Conservation (phyloP, 2,113 vertebrate species). For the Melanotaenia duboulayi region DNA sequence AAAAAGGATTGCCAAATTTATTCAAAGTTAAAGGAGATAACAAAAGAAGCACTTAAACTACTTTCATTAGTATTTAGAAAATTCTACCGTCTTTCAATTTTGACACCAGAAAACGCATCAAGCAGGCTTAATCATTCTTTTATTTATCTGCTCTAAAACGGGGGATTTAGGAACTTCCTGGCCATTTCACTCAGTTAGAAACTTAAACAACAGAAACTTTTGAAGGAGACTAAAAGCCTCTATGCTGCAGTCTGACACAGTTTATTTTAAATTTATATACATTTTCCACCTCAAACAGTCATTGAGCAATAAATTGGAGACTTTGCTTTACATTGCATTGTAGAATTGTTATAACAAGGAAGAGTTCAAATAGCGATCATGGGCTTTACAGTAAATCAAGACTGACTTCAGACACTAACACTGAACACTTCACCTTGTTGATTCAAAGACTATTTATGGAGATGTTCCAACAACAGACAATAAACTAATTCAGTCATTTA, state of each 20-base stretch:
- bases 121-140: neutral
- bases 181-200: neutral
- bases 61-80: neutral
- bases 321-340: neutral
- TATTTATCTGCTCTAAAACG: neutral
- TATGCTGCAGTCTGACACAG: neutral
- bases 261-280: too few relatives aligned
- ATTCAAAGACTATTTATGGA: neutral
- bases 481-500: conserved; percentile 4
- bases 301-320: neutral
- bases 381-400: neutral
- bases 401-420: neutral
- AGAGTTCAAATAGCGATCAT: neutral
- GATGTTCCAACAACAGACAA: neutral
- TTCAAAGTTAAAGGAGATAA: neutral
- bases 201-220: neutral
- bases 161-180: neutral
- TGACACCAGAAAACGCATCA: neutral
- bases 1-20: neutral
- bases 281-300: too few relatives aligned
- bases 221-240: neutral
- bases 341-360: neutral
- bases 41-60: neutral
- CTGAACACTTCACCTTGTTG: neutral
- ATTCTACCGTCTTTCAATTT: neutral